These are phyloP conservation scores for Mohoua ochrocephala DNA, from an alignment of 2,113 vertebrate species.

Conservation along the genomic window DNA sequence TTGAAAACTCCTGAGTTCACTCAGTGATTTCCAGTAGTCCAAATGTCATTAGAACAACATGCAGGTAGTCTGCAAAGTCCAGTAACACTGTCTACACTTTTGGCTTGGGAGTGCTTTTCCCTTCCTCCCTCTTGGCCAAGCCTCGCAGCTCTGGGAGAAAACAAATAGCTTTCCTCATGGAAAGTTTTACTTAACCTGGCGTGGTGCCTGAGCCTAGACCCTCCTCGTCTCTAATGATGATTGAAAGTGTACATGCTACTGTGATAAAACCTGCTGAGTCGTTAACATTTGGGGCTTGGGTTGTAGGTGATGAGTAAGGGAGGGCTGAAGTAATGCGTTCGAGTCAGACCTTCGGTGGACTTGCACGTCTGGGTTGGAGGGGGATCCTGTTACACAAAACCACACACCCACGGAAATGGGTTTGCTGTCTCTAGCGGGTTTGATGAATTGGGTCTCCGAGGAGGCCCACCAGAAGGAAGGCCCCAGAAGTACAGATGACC, in stretches of 20 bases:
- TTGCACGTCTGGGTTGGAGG: neutral
- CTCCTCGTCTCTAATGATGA: conserved; percentile 81
- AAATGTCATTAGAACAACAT: conserved; percentile 69
- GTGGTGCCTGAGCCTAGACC: conserved; percentile 73
- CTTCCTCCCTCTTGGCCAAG: conserved; percentile 39
- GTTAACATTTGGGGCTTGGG: conserved; percentile 70
- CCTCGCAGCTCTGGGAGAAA: conserved; percentile 58
- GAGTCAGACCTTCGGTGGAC: neutral
- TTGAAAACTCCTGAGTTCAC: conserved; percentile 45
- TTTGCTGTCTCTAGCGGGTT: conserved; percentile 60
- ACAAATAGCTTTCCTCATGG: conserved; percentile 87
- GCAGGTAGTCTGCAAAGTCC: conserved; percentile 66
- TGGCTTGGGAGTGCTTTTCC: conserved; percentile 10
- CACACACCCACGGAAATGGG: neutral
- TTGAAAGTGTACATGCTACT: conserved; percentile 78
- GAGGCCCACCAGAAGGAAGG: neutral
- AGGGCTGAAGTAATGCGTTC: neutral
- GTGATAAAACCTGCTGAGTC: conserved; percentile 80
- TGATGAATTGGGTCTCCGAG: neutral
- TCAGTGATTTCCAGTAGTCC: conserved; percentile 66
- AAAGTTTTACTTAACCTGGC: conserved; percentile 90
- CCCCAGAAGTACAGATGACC: neutral
- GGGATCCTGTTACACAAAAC: conserved; percentile 16
- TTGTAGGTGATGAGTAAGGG: conserved; percentile 42
- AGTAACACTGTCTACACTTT: conserved; percentile 59